Base-by-base conservation (phyloP, 2,797 vertebrate genomes). In the Clarias platycephalus region DNA sequence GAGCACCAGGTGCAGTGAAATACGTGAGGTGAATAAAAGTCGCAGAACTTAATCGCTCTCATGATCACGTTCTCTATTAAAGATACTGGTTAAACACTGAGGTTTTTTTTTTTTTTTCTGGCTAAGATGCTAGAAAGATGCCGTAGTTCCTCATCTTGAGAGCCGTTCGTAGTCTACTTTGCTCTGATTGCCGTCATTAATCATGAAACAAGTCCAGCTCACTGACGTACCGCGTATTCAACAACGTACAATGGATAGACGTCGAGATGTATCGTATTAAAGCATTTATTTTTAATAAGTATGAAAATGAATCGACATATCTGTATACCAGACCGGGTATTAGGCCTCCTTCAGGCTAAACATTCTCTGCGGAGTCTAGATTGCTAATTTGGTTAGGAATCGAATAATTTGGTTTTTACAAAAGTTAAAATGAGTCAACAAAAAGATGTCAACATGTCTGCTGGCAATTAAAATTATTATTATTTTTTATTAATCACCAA, bases 121-220 rank as follows among this genome's bases (percentile, higher is more conserved):
- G 26, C 1, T 22, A n/a, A n/a, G 72, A 31, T 57, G 16, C 8
- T 10, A 31, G 18, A 22, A 74, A 74, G n/a, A 34, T 28, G 18
- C 49, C 31, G 72, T 5, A 57, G 49, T 12, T 75, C 20, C 64
- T 58, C 70, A 55, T 70, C 74, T 20, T 40, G 40, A 72, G 24
- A 49, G 70, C 72, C 66, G 82, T 83, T 74, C 79, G 79, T 37
- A 64, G 3, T 16, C 37, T 64, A 37, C 55, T 34, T 37, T 60
- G 82, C 84, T 82, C 82, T 82, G 71, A n/a, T 20, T 67, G 68
- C 74, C 55, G 68, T 53, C 31, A 71, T 79, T 62, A 81, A 80
- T 74, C 49, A 20, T 28, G 37, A 67, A 64, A 75, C 20, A 28
- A 64, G 62, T 64, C 81, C 55, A 86, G 58, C 77, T 63, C 15